Evolutionary conservation across 2,888 invertebrate species (phyloP), one percentile per base, ranked within the genome.

Genomic region (Abscondita cerata): DNA sequence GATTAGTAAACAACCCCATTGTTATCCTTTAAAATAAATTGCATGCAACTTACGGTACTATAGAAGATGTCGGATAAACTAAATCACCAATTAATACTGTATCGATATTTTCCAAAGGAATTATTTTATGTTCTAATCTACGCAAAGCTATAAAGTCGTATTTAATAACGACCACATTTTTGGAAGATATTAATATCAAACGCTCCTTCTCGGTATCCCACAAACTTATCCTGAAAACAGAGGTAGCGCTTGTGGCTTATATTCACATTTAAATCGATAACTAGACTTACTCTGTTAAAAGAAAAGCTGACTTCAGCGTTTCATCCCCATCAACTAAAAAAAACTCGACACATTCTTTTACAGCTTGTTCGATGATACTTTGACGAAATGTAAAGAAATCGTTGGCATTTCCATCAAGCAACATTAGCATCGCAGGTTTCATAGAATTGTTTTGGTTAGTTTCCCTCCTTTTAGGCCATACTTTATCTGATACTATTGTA

Each of bases 171-270:
- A 92, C 84, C 20, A 95, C 81, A 36, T 88, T 83, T 70, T 88
- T 85, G n/a, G 89, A 87, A 1, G 91, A 90, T 18, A 95, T 81
- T 11, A 93, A 77, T 1, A 93, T 83, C 36, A 95, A 84, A 51
- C 92, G 84, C 79, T 95, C 95, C 72, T 90, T 89, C 76, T 95
- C 93, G 73, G 90, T 88, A 75, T 94, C 93, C 94, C 94, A 95
- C 65, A 92, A 83, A 71, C 91, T 93, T 72, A 95, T 93, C 78
- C 94, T 94, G 78, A 34, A 20, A 55, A 41, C 6, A 9, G 19
- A n/a, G n/a, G n/a, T n/a, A n/a, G n/a, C n/a, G n/a, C n/a, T n/a
- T n/a, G n/a, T n/a, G n/a, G n/a, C n/a, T n/a, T n/a, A n/a, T n/a
- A 18, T 34, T 36, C 36, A 36, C 3, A 19, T 46, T n/a, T 11